Conservation (phyloP, 2,797 vertebrate genomes). For the Lepilemur ruficaudatus region DNA sequence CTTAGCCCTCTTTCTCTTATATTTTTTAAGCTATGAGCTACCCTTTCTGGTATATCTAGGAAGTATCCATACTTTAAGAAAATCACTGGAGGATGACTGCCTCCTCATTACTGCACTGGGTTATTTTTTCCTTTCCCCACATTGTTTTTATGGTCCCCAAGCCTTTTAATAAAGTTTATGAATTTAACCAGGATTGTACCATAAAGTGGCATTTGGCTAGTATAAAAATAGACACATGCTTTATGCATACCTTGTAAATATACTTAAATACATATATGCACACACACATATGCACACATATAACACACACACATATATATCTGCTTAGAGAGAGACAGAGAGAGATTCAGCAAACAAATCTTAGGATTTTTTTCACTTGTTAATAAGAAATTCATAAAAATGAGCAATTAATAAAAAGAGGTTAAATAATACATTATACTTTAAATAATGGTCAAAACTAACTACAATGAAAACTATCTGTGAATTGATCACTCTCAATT, state of each 20-base stretch:
- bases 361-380: background rate
- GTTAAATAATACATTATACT: slow-evolving; percentile 57
- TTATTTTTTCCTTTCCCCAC: background rate
- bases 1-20: background rate
- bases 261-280: background rate
- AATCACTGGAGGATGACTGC: slow-evolving; percentile 3
- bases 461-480: slow-evolving; percentile 54
- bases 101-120: background rate
- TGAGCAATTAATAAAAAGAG: slow-evolving; percentile 46
- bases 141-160: background rate
- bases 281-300: background rate
- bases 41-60: background rate
- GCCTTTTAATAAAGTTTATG: slow-evolving; percentile 35
- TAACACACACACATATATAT: background rate
- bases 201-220: background rate
- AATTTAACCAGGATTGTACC: background rate
- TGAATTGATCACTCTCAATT: slow-evolving; percentile 65
- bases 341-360: background rate
- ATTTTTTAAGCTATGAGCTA: slow-evolving; percentile 2
- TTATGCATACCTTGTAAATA: background rate
- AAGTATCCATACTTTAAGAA: background rate
- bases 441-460: slow-evolving; percentile 66
- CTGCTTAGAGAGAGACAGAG: background rate
- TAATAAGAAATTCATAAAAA: slow-evolving; percentile 64
- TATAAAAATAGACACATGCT: background rate